Base-by-base conservation (phyloP, 2,888 invertebrate species). In the Parasteatoda lunata region DNA sequence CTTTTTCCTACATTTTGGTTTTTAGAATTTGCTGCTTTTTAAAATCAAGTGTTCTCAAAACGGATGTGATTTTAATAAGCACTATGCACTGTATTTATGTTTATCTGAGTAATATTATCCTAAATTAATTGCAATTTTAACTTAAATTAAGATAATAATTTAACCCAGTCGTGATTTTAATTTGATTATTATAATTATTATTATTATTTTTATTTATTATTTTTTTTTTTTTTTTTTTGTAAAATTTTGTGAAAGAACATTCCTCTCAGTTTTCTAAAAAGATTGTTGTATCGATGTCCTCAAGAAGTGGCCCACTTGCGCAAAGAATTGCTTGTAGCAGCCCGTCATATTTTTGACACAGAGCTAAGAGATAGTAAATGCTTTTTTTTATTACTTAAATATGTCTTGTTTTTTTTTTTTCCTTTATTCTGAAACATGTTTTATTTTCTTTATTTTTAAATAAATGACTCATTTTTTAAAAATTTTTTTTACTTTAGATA, bases 221-320 rank as follows among this genome's bases (percentile, higher is more conserved):
- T n/a, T n/a, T n/a, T 30, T 30, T 30, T 0, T 1, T 30, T 30
- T 30, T 30, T 30, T 30, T 66, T n/a, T 84, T 87, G 45, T 64
- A 77, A 81, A 78, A 83, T 59, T 75, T 88, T 83, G 96, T 97
- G 15, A 94, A 95, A 5, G 94, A 95, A 90, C 96, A 97, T 91
- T 95, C 96, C 0, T 93, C 94, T 81, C 94, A 96, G 91, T 95
- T 98, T 94, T 97, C 98, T 0, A 96, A 96, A 92, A 80, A 96
- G 96, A 13, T 93, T 99, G 69, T 93, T 99, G 90, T 95, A 96
- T 1, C 92, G 97, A 59, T 99, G 99, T 91, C 98, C 98, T 0
- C 96, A 96, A 92, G 98, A 98, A 93, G 98, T 98, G 3, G 97
- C 98, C 0, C 97, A 97, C 92, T 93, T 98, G 4, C 93, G 99